phyloP scores from a whole-genome alignment of 2,888 invertebrate genomes.

The Nezara viridula region DNA sequence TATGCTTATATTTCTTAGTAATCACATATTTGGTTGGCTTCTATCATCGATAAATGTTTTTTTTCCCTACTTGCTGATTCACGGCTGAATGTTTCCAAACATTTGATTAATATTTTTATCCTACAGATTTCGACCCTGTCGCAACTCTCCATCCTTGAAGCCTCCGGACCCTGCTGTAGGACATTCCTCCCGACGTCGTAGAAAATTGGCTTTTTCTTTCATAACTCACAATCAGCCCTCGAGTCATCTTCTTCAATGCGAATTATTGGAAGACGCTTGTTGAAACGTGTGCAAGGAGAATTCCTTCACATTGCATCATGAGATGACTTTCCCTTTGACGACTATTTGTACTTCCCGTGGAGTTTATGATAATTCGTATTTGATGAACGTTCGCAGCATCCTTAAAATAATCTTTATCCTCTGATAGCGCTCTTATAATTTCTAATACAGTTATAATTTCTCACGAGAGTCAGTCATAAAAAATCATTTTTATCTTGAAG shows the following conservation, averaged over 20 bases:
- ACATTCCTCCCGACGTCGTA: not conserved
- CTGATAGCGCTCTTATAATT: too few relatives aligned
- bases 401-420: not conserved
- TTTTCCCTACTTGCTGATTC: not conserved
- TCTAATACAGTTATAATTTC: too few relatives aligned
- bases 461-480: not conserved
- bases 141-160: not conserved
- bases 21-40: too few relatives aligned
- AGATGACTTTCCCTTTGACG: conserved; percentile 15
- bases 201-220: not conserved
- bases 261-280: not conserved
- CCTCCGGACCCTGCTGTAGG: not conserved
- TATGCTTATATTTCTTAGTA: too few relatives aligned
- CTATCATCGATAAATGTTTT: not conserved
- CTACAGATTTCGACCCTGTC: not conserved
- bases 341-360: not conserved
- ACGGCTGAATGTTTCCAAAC: not conserved
- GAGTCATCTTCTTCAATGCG: not conserved
- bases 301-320: conserved; percentile 42
- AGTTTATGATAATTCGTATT: not conserved
- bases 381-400: not conserved
- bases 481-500: too few relatives aligned
- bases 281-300: conserved; percentile 24
- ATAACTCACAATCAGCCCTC: not conserved
- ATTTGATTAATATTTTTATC: not conserved